A percentile compares a stretch with the other conserved stretches of the same genome.
These are phyloP conservation scores for Trachelus iudaicus DNA, from an alignment of 2,888 invertebrate species.

Conservation along the genomic window DNA sequence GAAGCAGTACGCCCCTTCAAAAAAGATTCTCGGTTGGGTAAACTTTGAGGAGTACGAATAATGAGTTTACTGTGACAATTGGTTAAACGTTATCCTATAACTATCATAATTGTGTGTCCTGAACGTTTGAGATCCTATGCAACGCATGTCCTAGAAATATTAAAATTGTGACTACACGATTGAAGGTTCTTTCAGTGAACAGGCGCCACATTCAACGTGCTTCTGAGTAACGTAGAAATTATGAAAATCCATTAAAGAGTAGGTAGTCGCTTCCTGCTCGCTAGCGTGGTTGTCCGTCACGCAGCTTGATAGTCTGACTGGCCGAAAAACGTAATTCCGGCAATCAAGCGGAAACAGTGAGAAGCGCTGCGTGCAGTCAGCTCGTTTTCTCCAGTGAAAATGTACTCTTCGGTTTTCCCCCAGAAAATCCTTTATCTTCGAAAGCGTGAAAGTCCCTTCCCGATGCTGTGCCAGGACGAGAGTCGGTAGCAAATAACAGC, in stretches of 20 bases:
- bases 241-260: not conserved
- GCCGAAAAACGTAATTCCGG: not conserved
- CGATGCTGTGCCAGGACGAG: not conserved
- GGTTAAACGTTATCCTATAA: not conserved
- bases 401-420: not conserved
- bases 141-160: not conserved
- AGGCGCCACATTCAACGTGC: not conserved
- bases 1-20: constrained; percentile 35
- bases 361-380: not conserved
- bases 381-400: not conserved
- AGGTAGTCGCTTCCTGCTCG: not conserved
- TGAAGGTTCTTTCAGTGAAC: not conserved
- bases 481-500: not conserved
- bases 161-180: not conserved
- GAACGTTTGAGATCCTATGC: not conserved
- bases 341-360: not conserved
- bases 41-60: constrained; percentile 49
- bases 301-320: not conserved
- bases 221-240: not conserved
- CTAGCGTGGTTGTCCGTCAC: not conserved
- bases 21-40: constrained; percentile 41
- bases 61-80: not conserved
- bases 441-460: not conserved
- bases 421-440: not conserved
- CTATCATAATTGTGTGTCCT: not conserved